Evolutionary conservation across 2,797 vertebrate genomes (phyloP), one percentile per base, ranked within the genome.

Genomic region (Pseudochirops cupreus): DNA sequence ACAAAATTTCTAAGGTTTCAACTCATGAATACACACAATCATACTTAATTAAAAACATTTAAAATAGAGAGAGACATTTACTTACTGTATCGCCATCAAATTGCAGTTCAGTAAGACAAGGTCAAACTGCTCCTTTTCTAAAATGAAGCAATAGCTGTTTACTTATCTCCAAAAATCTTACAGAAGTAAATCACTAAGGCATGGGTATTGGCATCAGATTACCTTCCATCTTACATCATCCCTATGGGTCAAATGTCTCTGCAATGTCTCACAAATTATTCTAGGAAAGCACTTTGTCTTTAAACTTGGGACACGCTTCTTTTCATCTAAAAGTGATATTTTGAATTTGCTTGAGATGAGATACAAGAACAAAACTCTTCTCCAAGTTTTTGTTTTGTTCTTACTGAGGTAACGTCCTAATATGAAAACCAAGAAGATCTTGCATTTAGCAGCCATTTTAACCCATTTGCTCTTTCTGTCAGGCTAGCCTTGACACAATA

Each of bases 131-230:
- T 87, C 33, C 33, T 95, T 97, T 96, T 91, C 50, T 95, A 96
- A 98, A 98, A 97, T 96, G 98, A 93, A 98, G 97, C 96, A 98
- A 87, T 46, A 87, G 95, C 91, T 21, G 3, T 92, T 87, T 94
- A 98, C 97, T 98, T 98, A 98, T 98, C 98, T 98, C 98, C 96
- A 98, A 98, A 98, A 98, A 98, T 96, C 97, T 98, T 98, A 98
- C 96, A 96, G 98, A 98, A 97, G 97, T 97, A 98, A 98, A 97
- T 92, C 97, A 98, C 96, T 98, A 96, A 98, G 97, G 96, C 97
- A 97, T 97, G 95, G 97, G 97, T 93, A 92, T 24, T 97, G 98
- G 94, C 97, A 97, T 97, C 97, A 98, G 95, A 97, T 96, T 97
- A 94, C 97, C 96, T 96, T 98, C 87, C 95, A 96, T 94, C 98